These are phyloP conservation scores for Platichthys stellatus DNA, from an alignment of 2,113 vertebrate species.

Conservation along the genomic window DNA sequence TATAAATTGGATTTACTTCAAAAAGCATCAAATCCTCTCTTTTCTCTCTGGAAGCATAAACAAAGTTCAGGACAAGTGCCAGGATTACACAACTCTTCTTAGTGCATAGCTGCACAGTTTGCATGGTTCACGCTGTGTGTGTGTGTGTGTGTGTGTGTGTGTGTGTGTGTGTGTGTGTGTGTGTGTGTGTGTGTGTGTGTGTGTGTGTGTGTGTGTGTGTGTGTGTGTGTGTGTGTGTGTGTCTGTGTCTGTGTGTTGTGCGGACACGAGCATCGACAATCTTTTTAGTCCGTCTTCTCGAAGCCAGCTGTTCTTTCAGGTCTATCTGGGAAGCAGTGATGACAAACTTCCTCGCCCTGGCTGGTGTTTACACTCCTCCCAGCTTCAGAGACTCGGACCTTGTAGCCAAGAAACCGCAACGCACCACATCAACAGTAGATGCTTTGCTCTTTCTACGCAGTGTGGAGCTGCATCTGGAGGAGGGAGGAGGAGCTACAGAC, in stretches of 20 bases:
- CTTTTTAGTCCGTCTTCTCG: conserved; percentile 38
- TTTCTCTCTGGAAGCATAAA: conserved; percentile 47
- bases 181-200: too few species aligned
- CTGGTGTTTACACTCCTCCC: conserved; percentile 75
- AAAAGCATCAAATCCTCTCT: conserved; percentile 18
- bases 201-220: neutral
- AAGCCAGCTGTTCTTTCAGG: conserved; percentile 66
- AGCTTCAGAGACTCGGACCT: conserved; percentile 60
- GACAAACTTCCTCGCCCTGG: conserved; percentile 74
- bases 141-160: too few species aligned
- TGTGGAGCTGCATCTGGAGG: conserved; percentile 55
- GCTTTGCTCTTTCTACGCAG: conserved; percentile 67
- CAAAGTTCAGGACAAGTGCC: conserved; percentile 27
- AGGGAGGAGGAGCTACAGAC: conserved; percentile 34
- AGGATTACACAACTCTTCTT: conserved; percentile 43
- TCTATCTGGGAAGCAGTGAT: conserved; percentile 67
- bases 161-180: too few species aligned
- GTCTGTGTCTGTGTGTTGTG: too few species aligned
- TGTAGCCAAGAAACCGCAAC: conserved; percentile 67
- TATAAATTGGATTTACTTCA: conserved; percentile 51
- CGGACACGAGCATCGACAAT: conserved; percentile 21
- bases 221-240: too few species aligned
- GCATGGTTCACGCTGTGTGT: conserved; percentile 26
- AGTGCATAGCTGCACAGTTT: conserved; percentile 37
- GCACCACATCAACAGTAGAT: conserved; percentile 74